Percentiles rank a stretch among this genome's conserved stretches.
These are phyloP conservation scores for Dendrophyllia cribrosa DNA, from an alignment of 64 coral and sea anemone species.

Conservation along the genomic window DNA sequence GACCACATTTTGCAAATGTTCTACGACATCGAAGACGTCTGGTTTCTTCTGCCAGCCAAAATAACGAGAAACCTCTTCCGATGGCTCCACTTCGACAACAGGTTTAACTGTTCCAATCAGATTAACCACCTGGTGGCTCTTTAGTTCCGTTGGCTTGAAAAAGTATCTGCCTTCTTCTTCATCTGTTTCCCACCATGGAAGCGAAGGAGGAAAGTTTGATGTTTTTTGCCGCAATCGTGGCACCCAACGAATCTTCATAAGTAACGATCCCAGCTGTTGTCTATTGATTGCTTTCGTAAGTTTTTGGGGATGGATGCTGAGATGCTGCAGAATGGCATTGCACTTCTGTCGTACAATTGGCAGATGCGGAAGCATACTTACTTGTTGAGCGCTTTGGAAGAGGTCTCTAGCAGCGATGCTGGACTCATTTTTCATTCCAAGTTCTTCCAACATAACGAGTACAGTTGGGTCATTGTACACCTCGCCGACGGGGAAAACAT, in stretches of 20 bases:
- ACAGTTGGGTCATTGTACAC: constrained; percentile 18
- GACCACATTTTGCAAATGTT: constrained; percentile 64
- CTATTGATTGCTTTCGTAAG: constrained; percentile 3
- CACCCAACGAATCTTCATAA: constrained; percentile 62
- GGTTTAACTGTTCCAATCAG: constrained; percentile 76
- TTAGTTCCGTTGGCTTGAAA: constrained; percentile 57
- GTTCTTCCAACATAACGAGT: constrained; percentile 20
- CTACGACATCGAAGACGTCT: constrained; percentile 39
- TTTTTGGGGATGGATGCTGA: constrained; percentile 23
- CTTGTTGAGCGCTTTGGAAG: constrained; percentile 42
- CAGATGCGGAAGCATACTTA: constrained; percentile 18
- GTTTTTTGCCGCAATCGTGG: constrained; percentile 34
- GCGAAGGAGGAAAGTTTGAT: constrained; percentile 30
- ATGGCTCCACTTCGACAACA: constrained; percentile 4
- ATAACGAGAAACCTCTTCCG: constrained; percentile 29
- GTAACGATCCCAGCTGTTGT: constrained; percentile 7
- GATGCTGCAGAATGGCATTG: constrained; percentile 56
- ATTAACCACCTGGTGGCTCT: constrained; percentile 28
- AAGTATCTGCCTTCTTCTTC: background rate
- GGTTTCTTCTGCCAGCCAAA: constrained; percentile 74
- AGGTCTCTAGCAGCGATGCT: constrained; percentile 54
- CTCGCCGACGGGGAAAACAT: constrained; percentile 24
- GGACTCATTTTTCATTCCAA: constrained; percentile 56
- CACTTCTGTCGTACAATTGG: constrained; percentile 42
- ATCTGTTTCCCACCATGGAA: constrained; percentile 27